A percentile compares a stretch with the other conserved stretches of the same genome.
phyloP scores from a whole-genome alignment of 64 coral and sea anemone genomes.

The Stylophora pistillata region DNA sequence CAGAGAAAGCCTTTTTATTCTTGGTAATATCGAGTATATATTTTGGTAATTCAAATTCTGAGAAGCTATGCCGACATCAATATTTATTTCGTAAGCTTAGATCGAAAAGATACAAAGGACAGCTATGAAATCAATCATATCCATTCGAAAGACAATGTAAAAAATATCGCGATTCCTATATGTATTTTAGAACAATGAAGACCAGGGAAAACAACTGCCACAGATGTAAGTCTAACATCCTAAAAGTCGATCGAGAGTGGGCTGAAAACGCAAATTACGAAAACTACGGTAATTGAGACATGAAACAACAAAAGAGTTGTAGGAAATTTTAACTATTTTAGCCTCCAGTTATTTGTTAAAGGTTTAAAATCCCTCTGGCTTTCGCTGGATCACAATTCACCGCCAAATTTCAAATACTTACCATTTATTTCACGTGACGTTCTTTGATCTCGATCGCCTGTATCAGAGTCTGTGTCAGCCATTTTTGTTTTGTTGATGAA shows the following conservation, averaged over 20 bases:
- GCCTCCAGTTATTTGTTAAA: too few relatives aligned
- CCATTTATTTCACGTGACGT: conserved; percentile 2
- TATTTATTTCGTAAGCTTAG: background rate
- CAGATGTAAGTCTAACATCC: background rate
- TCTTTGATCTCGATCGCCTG: background rate
- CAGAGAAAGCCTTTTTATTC: too few relatives aligned
- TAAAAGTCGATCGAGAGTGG: background rate
- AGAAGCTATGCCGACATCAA: background rate
- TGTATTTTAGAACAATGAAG: background rate
- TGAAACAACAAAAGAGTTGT: background rate
- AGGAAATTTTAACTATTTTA: background rate
- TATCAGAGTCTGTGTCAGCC: conserved; percentile 38
- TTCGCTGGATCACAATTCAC: background rate
- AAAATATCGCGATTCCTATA: background rate
- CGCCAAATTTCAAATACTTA: background rate
- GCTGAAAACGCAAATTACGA: background rate
- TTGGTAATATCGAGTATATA: background rate
- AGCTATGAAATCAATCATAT: background rate
- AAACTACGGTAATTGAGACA: background rate
- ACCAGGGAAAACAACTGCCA: background rate
- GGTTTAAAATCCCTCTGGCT: background rate
- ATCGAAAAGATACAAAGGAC: background rate
- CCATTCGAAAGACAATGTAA: background rate
- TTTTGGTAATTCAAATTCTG: background rate
- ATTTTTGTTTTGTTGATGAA: conserved; percentile 50